Conservation (phyloP, 2,113 vertebrate species). For the Cryptoleucopteryx plumbea region DNA sequence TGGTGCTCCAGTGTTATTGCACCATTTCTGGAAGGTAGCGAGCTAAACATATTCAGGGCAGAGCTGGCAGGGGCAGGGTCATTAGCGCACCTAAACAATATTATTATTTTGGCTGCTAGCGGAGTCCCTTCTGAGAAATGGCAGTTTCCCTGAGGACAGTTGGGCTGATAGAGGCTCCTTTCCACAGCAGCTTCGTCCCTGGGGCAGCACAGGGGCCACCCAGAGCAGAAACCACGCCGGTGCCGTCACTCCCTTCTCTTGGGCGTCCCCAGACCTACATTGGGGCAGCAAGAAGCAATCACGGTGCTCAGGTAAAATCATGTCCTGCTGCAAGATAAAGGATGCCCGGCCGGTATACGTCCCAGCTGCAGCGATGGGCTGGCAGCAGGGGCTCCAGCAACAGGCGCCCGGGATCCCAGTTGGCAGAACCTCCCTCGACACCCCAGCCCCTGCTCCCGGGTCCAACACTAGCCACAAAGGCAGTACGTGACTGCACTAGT, state of each 20-base stretch:
- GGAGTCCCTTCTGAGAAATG: background rate
- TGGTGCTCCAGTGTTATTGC: background rate
- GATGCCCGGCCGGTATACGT: rapidly evolving
- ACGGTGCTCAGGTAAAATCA: rapidly evolving
- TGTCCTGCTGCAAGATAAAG: background rate
- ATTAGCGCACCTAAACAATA: background rate
- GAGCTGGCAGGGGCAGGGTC: background rate
- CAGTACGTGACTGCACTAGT: background rate
- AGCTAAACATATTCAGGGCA: background rate
- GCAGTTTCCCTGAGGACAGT: background rate
- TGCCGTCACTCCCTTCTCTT: rapidly evolving
- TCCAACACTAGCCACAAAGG: background rate
- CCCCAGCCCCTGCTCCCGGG: background rate
- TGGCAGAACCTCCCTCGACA: background rate
- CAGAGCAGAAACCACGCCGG: background rate
- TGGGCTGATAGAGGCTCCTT: background rate
- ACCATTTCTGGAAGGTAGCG: background rate
- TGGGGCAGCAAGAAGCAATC: background rate
- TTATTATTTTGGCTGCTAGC: background rate
- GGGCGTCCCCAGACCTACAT: rapidly evolving
- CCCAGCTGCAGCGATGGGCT: rapidly evolving
- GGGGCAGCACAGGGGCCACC: background rate
- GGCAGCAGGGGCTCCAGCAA: background rate
- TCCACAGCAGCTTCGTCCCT: background rate
- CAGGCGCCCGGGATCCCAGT: background rate